phyloP scores from a whole-genome alignment of 2,888 invertebrate genomes.

The Orgyia antiqua region DNA sequence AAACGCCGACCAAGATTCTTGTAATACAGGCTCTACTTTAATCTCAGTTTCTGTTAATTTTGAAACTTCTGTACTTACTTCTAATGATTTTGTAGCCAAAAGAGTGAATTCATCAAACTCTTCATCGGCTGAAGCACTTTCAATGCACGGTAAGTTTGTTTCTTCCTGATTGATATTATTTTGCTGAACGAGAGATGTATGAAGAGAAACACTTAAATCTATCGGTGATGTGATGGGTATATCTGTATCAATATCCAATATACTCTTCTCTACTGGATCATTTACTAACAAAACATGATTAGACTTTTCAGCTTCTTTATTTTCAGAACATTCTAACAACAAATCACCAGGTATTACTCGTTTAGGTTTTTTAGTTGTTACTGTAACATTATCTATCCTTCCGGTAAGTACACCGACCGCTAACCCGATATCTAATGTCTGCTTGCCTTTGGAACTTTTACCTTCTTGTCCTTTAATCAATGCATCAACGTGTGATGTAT shows the following conservation, averaged over 20 bases:
- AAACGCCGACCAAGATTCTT: slow-evolving; percentile 83
- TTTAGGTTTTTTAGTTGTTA: slow-evolving; percentile 76
- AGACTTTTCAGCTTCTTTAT: slow-evolving; percentile 29
- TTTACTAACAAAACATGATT: slow-evolving; percentile 48
- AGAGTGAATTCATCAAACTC: slow-evolving; percentile 88
- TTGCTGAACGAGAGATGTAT: slow-evolving; percentile 72
- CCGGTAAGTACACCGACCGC: slow-evolving; percentile 93
- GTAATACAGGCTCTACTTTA: slow-evolving; percentile 58
- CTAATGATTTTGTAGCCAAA: slow-evolving; percentile 86
- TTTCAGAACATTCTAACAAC: slow-evolving; percentile 80
- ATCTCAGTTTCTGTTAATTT: slow-evolving; percentile 63
- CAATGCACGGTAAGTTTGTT: slow-evolving; percentile 18
- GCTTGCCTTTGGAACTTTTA: slow-evolving; percentile 82
- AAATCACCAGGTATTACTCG: slow-evolving; percentile 83
- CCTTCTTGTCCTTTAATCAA: slow-evolving; percentile 87
- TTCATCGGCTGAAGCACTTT: slow-evolving; percentile 50
- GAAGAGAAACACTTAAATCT: slow-evolving; percentile 82
- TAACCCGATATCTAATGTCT: slow-evolving; percentile 88
- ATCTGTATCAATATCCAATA: slow-evolving; percentile 86
- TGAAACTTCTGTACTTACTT: slow-evolving; percentile 73
- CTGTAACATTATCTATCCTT: slow-evolving; percentile 85
- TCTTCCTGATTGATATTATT: slow-evolving; percentile 34
- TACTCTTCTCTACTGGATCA: slow-evolving; percentile 82
- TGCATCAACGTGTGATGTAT: slow-evolving; percentile 91
- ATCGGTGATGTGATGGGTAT: slow-evolving; percentile 83